Evolutionary conservation across 2,888 invertebrate species (phyloP), one percentile per base, ranked within the genome.

Genomic region (Tinea trinotella): DNA sequence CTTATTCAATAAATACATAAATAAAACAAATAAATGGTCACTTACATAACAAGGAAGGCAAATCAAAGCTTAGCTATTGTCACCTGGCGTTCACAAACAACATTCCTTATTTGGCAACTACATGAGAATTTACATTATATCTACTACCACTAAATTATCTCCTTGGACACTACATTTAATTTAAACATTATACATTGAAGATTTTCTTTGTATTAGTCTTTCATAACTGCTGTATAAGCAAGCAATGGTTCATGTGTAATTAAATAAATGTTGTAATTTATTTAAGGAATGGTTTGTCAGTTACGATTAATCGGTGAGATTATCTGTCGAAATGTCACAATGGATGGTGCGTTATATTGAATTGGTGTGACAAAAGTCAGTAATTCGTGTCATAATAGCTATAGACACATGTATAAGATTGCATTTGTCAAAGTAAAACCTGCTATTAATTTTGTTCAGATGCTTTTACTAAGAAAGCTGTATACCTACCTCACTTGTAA

Each of bases 241-340:
- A 7, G 30, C 30, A 30, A 30, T 30, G 30, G 2, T 30, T 30
- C 7, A 7, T 7, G 30, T n/a, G n/a, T n/a, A 30, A 30, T 30
- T 30, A 30, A 7, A 30, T 30, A 4, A 10, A 4, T 7, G 2
- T 30, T 7, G 2, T 30, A 30, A 7, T 2, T 22, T 30, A 30
- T 30, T 30, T 10, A 30, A 30, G 30, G 7, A 30, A 40, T 17
- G 12, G 50, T 4, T 50, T 50, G 56, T 59, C 56, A 56, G 20
- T 19, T 36, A 56, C 58, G 59, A 63, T 63, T 61, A 61, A 63
- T 61, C 61, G 56, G 52, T 36, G 44, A 58, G 57, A 60, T 61
- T 58, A 62, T 54, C 57, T 55, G 58, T 53, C 55, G 54, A 49
- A 56, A 53, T 46, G 22, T 54, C 55, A 59, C 58, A 58, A 62